phyloP scores from a whole-genome alignment of 2,797 vertebrate genomes.

The Zalophus californianus region DNA sequence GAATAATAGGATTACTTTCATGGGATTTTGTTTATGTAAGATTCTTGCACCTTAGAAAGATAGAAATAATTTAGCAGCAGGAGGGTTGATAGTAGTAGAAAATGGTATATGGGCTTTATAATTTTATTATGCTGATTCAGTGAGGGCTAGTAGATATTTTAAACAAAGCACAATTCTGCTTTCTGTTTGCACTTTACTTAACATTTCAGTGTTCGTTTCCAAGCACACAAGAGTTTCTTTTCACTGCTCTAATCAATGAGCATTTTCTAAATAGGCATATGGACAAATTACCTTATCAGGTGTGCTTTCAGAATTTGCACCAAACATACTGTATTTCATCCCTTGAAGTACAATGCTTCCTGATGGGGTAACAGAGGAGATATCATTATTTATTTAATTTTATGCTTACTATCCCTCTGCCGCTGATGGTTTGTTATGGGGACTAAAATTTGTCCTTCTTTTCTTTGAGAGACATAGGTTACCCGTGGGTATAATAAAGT shows the following conservation, averaged over 20 bases:
- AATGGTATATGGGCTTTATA: not conserved
- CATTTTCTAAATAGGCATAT: not conserved
- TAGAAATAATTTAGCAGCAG: not conserved
- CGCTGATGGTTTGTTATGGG: not conserved
- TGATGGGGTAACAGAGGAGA: not conserved
- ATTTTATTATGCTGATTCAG: not conserved
- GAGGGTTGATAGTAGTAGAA: not conserved
- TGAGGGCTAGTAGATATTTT: not conserved
- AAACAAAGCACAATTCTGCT: not conserved
- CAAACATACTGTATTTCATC: not conserved
- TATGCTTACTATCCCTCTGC: not conserved
- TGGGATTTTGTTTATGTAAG: not conserved
- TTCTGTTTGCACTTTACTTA: conserved; percentile 17
- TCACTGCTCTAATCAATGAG: not conserved
- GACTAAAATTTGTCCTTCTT: not conserved
- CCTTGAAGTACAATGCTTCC: not conserved
- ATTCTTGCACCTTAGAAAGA: not conserved
- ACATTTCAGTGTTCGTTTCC: conserved; percentile 20
- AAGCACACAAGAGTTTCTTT: not conserved
- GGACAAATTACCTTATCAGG: not conserved
- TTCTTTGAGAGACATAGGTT: not conserved
- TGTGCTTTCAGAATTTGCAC: not conserved
- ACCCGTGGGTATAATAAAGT: not conserved
- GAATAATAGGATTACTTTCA: conserved; percentile 16
- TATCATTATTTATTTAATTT: not conserved